Base-by-base conservation (phyloP, 2,888 invertebrate genomes). In the Alitta virens region DNA sequence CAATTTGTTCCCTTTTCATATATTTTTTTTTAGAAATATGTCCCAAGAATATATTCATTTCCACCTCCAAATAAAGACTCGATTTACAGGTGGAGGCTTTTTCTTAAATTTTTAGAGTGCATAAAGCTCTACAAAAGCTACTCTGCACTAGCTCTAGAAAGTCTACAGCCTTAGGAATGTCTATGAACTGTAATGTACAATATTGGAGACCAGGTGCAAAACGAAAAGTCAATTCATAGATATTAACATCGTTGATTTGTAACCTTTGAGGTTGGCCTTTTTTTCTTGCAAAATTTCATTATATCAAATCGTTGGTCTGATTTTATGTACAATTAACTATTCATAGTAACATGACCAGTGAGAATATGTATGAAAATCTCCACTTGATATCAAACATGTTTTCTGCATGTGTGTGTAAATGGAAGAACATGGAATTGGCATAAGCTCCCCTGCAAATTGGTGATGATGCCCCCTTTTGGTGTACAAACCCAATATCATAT, bases 351-450 rank as follows among this genome's bases (percentile, higher is more conserved):
- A 53, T 60, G 60, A 60, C 60, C 60, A 60, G 52, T 60, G 52
- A 52, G 54, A 60, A 60, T 33, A 33, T 60, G 60, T 60, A 60
- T 60, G 60, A 60, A 60, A 60, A 59, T 59, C 59, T 59, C 59
- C 59, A 59, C 50, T 60, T 53, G 33, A 49, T 60, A 60, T 60
- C 43, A 60, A 54, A 60, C 26, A 52, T 60, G 53, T 43, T 59
- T 51, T 59, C 59, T 59, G 59, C 59, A 59, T 57, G 33, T 33
- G 33, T 46, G 26, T 52, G 60, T 60, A 60, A 60, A 60, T 60
- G 60, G 60, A 60, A 60, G 60, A 60, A 60, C 60, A 54, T 60
- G 51, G 46, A 60, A 60, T 60, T 60, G 60, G 60, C 60, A 43
- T 60, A 53, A 54, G 60, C 60, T 60, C 43, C 60, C 60, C 60